Base-by-base conservation (phyloP, 2,797 vertebrate genomes). In the Leptodon cayanensis region DNA sequence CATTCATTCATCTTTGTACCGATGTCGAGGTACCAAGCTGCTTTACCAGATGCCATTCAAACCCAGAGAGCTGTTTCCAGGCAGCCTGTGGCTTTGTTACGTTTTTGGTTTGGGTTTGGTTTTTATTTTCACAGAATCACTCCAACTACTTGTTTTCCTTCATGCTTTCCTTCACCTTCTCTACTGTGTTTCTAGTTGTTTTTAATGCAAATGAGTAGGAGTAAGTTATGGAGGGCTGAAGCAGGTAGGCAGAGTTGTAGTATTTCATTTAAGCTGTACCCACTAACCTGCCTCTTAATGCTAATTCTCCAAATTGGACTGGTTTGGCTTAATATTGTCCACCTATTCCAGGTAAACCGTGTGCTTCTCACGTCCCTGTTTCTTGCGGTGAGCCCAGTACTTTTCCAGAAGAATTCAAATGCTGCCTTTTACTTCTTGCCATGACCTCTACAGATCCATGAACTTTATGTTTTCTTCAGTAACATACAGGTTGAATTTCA, bases 141-240 rank as follows among this genome's bases (percentile, higher is more conserved):
- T 84, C 28, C 31, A 39, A 47, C 14, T 12, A 5, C 22, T 82
- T 71, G 9, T 58, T 66, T 89, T 83, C 47, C 52, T 79, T 87
- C 35, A 11, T 14, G 2, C 35, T 59, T 90, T 67, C 31, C 31
- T 88, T 69, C 50, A 62, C 55, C 13, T 91, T 67, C 40, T 83
- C 42, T 82, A 9, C 35, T 10, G 5, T 62, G 25, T 70, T 92
- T 92, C 63, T 59, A 25, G 33, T 47, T 81, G 67, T 15, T 94
- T 91, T 82, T 89, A 87, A n/a, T 25, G 37, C 58, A 9, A 13
- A 24, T 57, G 26, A 82, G 52, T 80, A 81, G 72, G 33, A 33
- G 62, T 80, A 78, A 78, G 33, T 31, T 52, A 17, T 50, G 76
- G 55, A 77, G 89, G 59, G 39, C 47, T 93, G 57, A 94, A 92